Percentiles rank a stretch among this genome's conserved stretches.
Evolutionary conservation across 2,797 vertebrate species (phyloP).

Genomic region (Ibycter americanus): DNA sequence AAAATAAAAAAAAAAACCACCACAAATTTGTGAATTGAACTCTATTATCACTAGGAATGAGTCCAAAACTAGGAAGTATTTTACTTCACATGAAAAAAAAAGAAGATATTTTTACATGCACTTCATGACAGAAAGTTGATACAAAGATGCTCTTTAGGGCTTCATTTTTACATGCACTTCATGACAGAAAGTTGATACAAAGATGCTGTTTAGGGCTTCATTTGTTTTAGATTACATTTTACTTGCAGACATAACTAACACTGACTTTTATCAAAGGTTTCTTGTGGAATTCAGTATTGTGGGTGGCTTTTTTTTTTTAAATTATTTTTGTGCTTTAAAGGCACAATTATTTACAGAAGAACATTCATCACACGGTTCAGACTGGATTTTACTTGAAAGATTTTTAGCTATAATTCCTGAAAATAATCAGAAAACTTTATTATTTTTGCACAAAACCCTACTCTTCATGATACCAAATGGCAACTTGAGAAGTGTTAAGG

Average conservation of each 20-base stretch:
- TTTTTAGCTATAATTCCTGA: not conserved
- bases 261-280: not conserved
- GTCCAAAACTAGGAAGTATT: not conserved
- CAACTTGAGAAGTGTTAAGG: not conserved
- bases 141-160: not conserved
- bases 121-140: not conserved
- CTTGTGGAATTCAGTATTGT: not conserved
- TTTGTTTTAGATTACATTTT: not conserved
- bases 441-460: not conserved
- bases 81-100: not conserved
- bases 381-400: not conserved
- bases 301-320: too few species aligned
- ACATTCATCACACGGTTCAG: fast-evolving
- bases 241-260: not conserved
- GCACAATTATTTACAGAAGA: not conserved
- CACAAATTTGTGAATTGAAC: not conserved
- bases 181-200: not conserved
- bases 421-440: not conserved
- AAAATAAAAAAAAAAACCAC: not conserved
- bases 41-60: not conserved
- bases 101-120: not conserved
- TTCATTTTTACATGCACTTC: not conserved
- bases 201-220: not conserved
- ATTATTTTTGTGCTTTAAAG: not conserved
- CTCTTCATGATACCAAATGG: not conserved